Evolutionary conservation across 2,797 vertebrate species (phyloP), one percentile per base, ranked within the genome.

Genomic region (Leptoclinus maculatus): DNA sequence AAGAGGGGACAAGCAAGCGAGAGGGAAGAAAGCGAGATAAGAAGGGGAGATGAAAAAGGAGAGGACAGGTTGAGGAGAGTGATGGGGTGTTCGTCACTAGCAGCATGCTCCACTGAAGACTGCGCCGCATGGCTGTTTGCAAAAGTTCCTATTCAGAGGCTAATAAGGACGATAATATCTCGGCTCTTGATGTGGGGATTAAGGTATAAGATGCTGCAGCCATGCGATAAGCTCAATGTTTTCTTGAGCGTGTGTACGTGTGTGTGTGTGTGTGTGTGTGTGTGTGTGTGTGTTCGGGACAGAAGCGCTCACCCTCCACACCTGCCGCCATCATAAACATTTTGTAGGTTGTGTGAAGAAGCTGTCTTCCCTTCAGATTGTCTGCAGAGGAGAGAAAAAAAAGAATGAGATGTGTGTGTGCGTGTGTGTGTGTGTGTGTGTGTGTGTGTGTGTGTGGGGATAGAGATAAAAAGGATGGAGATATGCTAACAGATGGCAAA

Each of bases 241-340:
- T 78, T 82, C 84, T 63, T 39, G 38, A 23, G 74, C 36, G 68
- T 32, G 34, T 74, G 68, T 66, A 58, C 54, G 70, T 25, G 66
- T 71, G 72, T 68, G 60, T 71, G 39, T 69, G 77, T 65, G 72
- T 77, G 76, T 75, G 49, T 47, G 60, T 70, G 59, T 62, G 34
- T 71, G 14, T 66, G 66, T 49, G 71, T 83, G 70, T 80, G 4
- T 79, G 49, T 75, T 57, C 5, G 6, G 78, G 71, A 83, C 53
- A 83, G 76, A 74, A 64, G 78, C 81, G 66, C 96, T 97, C 89
- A 98, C 97, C 97, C 83, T 98, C 97, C 62, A 97, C 95, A 86
- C 97, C 97, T 54, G 96, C 96, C 1, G 97, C 97, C 7, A 91
- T 96, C 97, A 98, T 97, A 92, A 98, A 98, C 97, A 98, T 98